These are phyloP conservation scores for Griposia aprilina DNA, from an alignment of 2,888 invertebrate genomes.

Conservation along the genomic window DNA sequence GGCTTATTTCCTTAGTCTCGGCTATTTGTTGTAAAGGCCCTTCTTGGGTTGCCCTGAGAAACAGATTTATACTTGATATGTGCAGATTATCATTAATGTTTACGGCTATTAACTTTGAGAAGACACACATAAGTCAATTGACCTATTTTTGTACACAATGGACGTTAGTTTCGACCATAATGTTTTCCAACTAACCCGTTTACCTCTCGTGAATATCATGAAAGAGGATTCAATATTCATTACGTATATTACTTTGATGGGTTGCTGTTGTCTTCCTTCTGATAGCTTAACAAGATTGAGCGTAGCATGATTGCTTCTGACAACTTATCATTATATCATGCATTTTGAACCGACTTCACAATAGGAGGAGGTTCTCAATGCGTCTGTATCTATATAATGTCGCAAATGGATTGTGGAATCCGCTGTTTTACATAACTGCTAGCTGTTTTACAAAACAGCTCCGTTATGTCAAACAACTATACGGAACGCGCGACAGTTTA, in stretches of 20 bases:
- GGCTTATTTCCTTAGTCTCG: not conserved
- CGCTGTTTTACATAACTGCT: too few species aligned
- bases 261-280: not conserved
- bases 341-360: not conserved
- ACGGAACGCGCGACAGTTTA: too few species aligned
- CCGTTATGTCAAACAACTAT: too few species aligned
- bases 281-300: not conserved
- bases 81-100: not conserved
- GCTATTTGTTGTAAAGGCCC: not conserved
- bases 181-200: not conserved
- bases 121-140: conserved; percentile 7
- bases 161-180: not conserved
- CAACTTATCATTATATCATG: not conserved
- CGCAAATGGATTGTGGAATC: too few species aligned
- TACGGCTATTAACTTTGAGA: not conserved
- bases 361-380: not conserved
- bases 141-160: not conserved
- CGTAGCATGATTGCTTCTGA: not conserved
- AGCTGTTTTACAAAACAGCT: too few species aligned
- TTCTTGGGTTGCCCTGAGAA: not conserved
- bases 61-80: not conserved
- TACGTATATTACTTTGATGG: not conserved
- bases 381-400: not conserved
- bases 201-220: not conserved
- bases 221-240: not conserved